Evolutionary conservation across 1,140 invertebrate genomes (phyloP), one percentile per base, ranked within the genome.

Genomic region (Holcopasites calliopsidis): DNA sequence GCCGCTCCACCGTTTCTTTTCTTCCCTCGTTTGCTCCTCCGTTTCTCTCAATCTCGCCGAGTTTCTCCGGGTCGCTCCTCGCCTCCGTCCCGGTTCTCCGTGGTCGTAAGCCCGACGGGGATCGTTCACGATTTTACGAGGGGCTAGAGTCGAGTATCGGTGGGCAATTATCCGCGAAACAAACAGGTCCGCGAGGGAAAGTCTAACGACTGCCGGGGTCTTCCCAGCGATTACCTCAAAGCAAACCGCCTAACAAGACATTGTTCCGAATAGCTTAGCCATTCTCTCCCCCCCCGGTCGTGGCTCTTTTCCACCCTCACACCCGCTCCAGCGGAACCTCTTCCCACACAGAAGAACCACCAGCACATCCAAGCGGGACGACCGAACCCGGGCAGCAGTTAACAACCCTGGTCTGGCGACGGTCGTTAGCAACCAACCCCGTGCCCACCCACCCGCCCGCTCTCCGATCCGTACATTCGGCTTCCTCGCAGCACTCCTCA

Each of bases 171-270:
- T 83, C 79, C 81, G 78, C 79, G 79, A 86, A 86, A 84, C 82
- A 84, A 86, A 84, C 82, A 82, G 77, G 73, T 82, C 71, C 69
- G 80, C 70, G 66, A 80, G 77, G 78, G 77, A 83, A 85, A 84
- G 71, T 82, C 80, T 88, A 87, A 88, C 85, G 88, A 88, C 78
- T 88, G 73, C 49, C 72, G 69, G 76, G 61, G 69, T 86, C 82
- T 83, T 87, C 74, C 74, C 82, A 55, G 80, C 88, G 85, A 89
- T 90, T 89, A 89, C 85, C 87, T 81, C 87, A 85, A 87, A 88
- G 86, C 86, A 88, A 89, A 88, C 86, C 85, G 79, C 79, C 88
- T 88, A 88, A 90, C 88, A 90, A 89, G 88, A 90, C 88, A 90
- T 90, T 90, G 87, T 90, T 88, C 88, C 83, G 86, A 84, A 88